Percentiles rank a stretch among this genome's conserved stretches.
These are phyloP conservation scores for Synergus itoensis DNA, from an alignment of 2,888 invertebrate species.

Conservation along the genomic window DNA sequence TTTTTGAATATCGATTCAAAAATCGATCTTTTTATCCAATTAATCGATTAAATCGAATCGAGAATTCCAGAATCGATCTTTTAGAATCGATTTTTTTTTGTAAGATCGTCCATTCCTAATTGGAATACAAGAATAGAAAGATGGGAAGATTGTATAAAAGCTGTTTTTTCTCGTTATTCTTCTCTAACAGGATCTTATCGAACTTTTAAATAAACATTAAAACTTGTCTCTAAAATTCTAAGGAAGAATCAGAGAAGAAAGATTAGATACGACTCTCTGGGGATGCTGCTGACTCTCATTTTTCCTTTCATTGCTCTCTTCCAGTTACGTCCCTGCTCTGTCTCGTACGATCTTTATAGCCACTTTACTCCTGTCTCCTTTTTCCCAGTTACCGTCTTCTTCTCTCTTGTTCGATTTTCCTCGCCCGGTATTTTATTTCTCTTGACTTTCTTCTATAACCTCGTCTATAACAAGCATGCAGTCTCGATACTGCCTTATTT, in stretches of 20 bases:
- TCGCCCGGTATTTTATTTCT: slow-evolving; percentile 27
- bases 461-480: slow-evolving; percentile 11
- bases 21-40: no score
- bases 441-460: slow-evolving; percentile 22
- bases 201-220: slow-evolving; percentile 11
- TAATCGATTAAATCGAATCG: no score
- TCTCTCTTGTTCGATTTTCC: slow-evolving; percentile 31
- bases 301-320: slow-evolving; percentile 38
- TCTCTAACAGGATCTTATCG: not conserved
- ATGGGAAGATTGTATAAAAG: not conserved
- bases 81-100: no score
- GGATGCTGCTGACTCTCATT: slow-evolving; percentile 31
- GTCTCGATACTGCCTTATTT: slow-evolving; percentile 15
- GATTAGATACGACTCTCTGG: slow-evolving; percentile 32
- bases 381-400: not conserved
- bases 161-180: not conserved
- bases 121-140: not conserved
- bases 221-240: slow-evolving; percentile 22
- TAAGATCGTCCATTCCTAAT: no score
- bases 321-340: slow-evolving; percentile 24
- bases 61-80: no score
- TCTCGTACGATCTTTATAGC: slow-evolving; percentile 37
- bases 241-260: slow-evolving; percentile 30
- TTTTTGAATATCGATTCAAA: no score
- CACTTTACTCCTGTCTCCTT: slow-evolving; percentile 35